Evolutionary conservation across 1,140 invertebrate species (phyloP), one percentile per base, ranked within the genome.

Genomic region (Drosophila biarmipes): DNA sequence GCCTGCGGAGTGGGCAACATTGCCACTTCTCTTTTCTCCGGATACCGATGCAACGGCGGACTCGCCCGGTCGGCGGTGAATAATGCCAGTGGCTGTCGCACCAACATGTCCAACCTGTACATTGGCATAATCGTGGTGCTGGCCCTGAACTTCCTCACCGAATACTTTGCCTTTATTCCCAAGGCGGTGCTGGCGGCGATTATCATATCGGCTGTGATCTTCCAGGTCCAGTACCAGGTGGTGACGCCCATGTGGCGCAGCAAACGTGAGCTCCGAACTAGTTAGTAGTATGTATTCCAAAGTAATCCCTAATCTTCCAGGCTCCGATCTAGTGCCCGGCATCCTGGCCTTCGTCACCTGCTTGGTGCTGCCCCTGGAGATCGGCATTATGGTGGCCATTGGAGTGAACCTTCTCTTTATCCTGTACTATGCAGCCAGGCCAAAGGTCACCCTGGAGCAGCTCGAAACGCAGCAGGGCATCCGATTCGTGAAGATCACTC

Each of bases 331-430:
- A 61, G 94, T 98, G 43, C 96, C 97, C 2, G 96, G 96, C 7
- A 81, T 96, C n/a, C 94, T 95, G 15, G 97, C 97, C 4, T 98
- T 98, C 82, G 91, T 98, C 24, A 94, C 95, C 46, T 98, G 97
- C 68, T 93, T 98, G 34, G 94, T 96, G 7, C 92, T 98, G 63
- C 96, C 96, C 56, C 92, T 98, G 49, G 97, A 99, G 93, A 95
- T 97, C 90, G 98, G 98, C 46, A 98, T 99, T 90, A 93, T 98
- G 19, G 94, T 96, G 72, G 98, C 98, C 14, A 95, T 98, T 57
- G 95, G 95, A 10, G 93, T 98, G 17, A 98, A 98, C 81, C 93
- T 98, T 7, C 92, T 97, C 2, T 97, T 97, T 78, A 96, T 99
- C 53, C 93, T 99, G 15, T 98, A 98, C 91, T 96, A 98, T 75